These are phyloP conservation scores for Coregonus sp. DNA, from an alignment of 2,797 vertebrate genomes.

Conservation along the genomic window DNA sequence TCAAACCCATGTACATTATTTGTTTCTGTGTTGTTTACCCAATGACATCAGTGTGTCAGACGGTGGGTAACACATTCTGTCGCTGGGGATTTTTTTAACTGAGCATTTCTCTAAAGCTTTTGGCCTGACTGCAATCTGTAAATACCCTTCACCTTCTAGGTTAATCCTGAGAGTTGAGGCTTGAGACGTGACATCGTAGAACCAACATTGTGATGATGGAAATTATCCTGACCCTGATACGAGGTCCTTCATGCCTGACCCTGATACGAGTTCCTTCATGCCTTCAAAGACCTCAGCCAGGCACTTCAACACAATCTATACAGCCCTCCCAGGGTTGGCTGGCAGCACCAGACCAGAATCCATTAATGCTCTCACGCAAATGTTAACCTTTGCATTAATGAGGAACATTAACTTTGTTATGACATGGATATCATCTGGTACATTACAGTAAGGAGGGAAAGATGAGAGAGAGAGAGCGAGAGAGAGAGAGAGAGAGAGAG, in stretches of 20 bases:
- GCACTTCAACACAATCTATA: slow-evolving; percentile 40
- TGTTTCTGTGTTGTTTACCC: no score
- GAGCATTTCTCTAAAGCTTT: not conserved
- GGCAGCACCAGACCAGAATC: slow-evolving; percentile 21
- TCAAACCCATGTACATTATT: not conserved
- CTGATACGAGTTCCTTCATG: slow-evolving; percentile 15
- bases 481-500: not conserved
- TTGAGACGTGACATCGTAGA: not conserved
- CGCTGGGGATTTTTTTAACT: no score
- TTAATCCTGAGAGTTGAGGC: not conserved
- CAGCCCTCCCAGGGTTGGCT: slow-evolving; percentile 25
- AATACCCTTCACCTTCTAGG: not conserved
- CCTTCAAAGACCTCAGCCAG: slow-evolving; percentile 29
- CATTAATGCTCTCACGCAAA: slow-evolving; percentile 34
- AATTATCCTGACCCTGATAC: slow-evolving; percentile 19
- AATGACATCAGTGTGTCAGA: no score
- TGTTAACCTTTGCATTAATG: slow-evolving; percentile 45
- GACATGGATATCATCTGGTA: slow-evolving; percentile 14
- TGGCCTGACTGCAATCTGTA: not conserved
- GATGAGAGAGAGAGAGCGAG: not conserved
- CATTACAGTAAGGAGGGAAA: slow-evolving; percentile 8
- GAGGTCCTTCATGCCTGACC: slow-evolving; percentile 6
- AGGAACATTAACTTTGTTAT: slow-evolving; percentile 28
- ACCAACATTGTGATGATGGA: slow-evolving; percentile 27
- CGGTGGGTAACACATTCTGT: no score